Base-by-base conservation (phyloP, 2,797 vertebrate genomes). In the Alauda arvensis region DNA sequence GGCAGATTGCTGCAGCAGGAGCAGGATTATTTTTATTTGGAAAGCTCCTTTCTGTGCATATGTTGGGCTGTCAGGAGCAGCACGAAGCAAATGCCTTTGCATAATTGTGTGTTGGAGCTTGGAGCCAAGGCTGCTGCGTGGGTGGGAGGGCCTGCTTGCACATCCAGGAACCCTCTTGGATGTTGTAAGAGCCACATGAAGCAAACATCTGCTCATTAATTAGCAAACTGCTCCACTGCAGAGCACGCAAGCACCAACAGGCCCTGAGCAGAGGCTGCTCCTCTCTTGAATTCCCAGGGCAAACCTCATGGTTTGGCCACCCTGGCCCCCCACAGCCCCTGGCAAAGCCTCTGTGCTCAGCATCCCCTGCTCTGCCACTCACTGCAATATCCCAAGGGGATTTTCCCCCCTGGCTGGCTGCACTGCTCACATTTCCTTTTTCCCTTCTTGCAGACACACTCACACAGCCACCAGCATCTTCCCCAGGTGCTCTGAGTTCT, bases 191-290 rank as follows among this genome's bases (percentile, higher is more conserved):
- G 75, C 77, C 71, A n/a, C 80, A 40, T 1, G 13, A 34, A 88
- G 92, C 66, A 82, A 93, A 90, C 91, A 92, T 91, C 93, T 95
- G 92, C 92, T 90, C 62, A 12, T 78, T 48, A 67, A 12, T 78
- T 48, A 67, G 77, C 13, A 1, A 29, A 75, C 75, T 39, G 70
- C 85, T 83, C 63, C 6, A 9, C 31, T 53, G 66, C 79, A 87
- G 60, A 75, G 71, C 46, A 69, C 25, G 5, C 94, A 94, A 88
- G 91, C 91, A 90, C 2, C 2, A 33, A 82, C 91, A 94, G 67
- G 88, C 83, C 91, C 80, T 3, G 25, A 45, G 60, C 2, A 2
- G 42, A 56, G 85, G 75, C 90, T 67, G 57, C 75, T 84, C 68
- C 10, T 1, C 0, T 17, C 53, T 23, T 23, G 29, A 74, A 84